phyloP scores from a whole-genome alignment of 2,888 invertebrate genomes.

The Sceliomorpha sp. region DNA sequence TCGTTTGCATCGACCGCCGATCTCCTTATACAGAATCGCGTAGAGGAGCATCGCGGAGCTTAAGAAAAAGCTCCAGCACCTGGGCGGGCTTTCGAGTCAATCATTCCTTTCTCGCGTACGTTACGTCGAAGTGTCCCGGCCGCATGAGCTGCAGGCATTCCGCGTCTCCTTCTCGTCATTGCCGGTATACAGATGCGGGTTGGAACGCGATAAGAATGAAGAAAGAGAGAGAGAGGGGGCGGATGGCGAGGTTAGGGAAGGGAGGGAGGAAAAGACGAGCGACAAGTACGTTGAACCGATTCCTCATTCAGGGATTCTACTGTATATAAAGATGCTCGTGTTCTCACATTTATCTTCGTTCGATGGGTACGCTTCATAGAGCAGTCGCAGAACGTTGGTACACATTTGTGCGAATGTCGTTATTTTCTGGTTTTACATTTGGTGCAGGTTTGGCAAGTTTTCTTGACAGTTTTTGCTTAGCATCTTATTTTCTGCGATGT shows the following conservation, averaged over 20 bases:
- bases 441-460: no score
- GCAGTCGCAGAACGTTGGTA: not conserved
- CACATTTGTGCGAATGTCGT: no score
- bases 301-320: conserved; percentile 49
- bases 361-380: conserved; percentile 34
- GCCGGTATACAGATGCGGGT: conserved; percentile 12
- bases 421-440: no score
- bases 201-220: conserved; percentile 32
- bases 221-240: conserved; percentile 17
- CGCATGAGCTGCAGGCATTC: conserved; percentile 2
- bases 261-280: conserved; percentile 31
- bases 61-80: conserved; percentile 29
- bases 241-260: conserved; percentile 23
- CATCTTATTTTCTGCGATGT: no score
- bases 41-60: not conserved
- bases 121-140: conserved; percentile 6
- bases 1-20: no score
- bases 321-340: conserved; percentile 24
- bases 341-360: conserved; percentile 48
- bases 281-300: conserved; percentile 54
- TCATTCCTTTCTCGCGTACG: conserved; percentile 17
- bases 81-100: conserved; percentile 29
- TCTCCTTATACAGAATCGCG: conserved; percentile 9
- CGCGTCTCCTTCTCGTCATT: not conserved
- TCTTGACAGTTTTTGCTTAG: no score